Evolutionary conservation across 2,888 invertebrate species (phyloP).

Genomic region (Himalopsyche japonica): DNA sequence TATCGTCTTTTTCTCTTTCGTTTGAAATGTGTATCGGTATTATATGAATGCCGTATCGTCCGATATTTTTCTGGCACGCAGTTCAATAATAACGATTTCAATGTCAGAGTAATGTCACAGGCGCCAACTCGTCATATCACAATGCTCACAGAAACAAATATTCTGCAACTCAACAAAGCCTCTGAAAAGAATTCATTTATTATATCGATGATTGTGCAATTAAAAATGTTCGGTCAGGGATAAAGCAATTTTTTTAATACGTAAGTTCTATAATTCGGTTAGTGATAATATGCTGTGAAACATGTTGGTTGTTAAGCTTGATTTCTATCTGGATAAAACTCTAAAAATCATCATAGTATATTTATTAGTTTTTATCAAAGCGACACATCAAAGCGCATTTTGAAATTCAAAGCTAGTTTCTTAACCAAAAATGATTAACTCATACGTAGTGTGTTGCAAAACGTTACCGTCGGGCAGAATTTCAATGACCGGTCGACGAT

Average conservation of each 20-base stretch:
- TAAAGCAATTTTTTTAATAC: neutral
- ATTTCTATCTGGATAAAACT: neutral
- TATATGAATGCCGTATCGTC: neutral
- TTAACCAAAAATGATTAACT: neutral
- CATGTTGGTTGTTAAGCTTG: neutral
- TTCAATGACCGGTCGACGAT: neutral
- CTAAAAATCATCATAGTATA: neutral
- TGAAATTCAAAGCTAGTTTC: neutral
- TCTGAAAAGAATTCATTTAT: neutral
- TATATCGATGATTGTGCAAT: neutral
- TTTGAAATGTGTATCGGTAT: neutral
- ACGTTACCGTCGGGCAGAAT: neutral
- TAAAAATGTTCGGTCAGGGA: neutral
- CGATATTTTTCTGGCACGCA: neutral
- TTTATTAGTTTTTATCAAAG: neutral
- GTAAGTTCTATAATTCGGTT: neutral
- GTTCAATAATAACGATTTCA: neutral
- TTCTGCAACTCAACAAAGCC: neutral
- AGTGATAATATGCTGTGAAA: neutral
- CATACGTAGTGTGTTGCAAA: neutral
- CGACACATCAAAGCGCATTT: neutral
- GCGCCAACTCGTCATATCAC: neutral
- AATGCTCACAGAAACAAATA: neutral
- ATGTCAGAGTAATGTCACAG: slow-evolving; percentile 19
- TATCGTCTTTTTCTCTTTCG: neutral